Base-by-base conservation (phyloP, 2,888 invertebrate genomes). In the Latrodectus hesperus region DNA sequence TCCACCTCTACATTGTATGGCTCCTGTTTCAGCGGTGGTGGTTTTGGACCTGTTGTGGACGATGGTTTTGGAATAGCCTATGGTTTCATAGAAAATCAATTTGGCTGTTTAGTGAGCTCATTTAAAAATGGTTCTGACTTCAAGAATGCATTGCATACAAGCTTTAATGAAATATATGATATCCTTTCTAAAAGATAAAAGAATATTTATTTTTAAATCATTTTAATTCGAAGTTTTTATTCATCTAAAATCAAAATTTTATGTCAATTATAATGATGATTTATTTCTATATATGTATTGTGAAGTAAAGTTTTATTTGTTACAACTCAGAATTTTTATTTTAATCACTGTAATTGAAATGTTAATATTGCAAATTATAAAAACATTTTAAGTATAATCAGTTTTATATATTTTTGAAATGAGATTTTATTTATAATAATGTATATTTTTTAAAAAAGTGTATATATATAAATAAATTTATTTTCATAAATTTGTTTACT, bases 1-100 rank as follows among this genome's bases (percentile, higher is more conserved):
- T 99, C 99, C 75, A 99, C 99, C 0, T 98, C 98, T 81, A 99
- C 99, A 0, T 93, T 99, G 74, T 95, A 96, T 0, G 96, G 98
- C 74, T 96, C 97, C 0, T 95, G 95, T 80, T 95, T 99, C 14
- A 93, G 95, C 91, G 95, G 96, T 49, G 99, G 99, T 51, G 97
- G 97, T 0, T 99, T 99, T 93, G 99, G 98, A 0, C 98, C 99
- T 0, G 98, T 98, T 10, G 95, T 96, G 0, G 93, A 94, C 78
- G 95, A 99, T 93, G 99, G 99, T 9, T 96, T 96, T 92, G 99
- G 99, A 68, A 95, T 99, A 90, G 98, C 95, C 95, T 99, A 94
- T 94, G 95, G 95, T 81, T 97, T 98, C 64, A 95, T 95, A 91
- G 95, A 96, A 52, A 94, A 96, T 90, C 95, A 94, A 90, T 93